phyloP scores from a whole-genome alignment of 2,888 invertebrate species.

The Epistrophe eligans region DNA sequence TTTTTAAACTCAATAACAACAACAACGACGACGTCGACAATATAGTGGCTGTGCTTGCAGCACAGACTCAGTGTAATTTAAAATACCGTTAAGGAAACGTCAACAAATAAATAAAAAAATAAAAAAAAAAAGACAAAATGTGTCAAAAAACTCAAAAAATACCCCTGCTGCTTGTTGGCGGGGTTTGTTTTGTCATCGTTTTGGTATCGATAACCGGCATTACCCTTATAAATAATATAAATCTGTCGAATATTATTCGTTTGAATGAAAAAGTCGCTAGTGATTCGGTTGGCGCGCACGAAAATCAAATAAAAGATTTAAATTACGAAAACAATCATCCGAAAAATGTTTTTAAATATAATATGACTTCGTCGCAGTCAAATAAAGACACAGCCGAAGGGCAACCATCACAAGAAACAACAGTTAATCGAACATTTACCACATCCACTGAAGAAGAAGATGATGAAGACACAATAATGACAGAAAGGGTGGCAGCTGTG shows the following conservation, averaged over 20 bases:
- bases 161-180: slow-evolving; percentile 82
- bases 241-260: slow-evolving; percentile 82
- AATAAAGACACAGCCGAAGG: slow-evolving; percentile 22
- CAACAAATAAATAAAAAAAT: not conserved
- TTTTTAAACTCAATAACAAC: slow-evolving; percentile 26
- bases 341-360: slow-evolving; percentile 80
- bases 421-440: slow-evolving; percentile 38
- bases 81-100: slow-evolving; percentile 39
- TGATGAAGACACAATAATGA: slow-evolving; percentile 29
- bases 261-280: slow-evolving; percentile 83
- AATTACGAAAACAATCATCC: slow-evolving; percentile 83
- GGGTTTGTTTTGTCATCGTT: slow-evolving; percentile 84
- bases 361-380: slow-evolving; percentile 63
- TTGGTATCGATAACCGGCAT: slow-evolving; percentile 85
- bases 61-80: slow-evolving; percentile 57
- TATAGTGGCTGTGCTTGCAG: slow-evolving; percentile 40
- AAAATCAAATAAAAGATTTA: slow-evolving; percentile 80
- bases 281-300: slow-evolving; percentile 81
- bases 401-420: slow-evolving; percentile 71
- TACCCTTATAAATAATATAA: slow-evolving; percentile 84
- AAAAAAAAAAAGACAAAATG: slow-evolving; percentile 77
- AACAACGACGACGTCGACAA: not conserved
- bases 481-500: slow-evolving; percentile 65
- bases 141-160: slow-evolving; percentile 83
- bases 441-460: slow-evolving; percentile 20